phyloP scores from a whole-genome alignment of 2,113 vertebrate species.

The Alethe castanea region DNA sequence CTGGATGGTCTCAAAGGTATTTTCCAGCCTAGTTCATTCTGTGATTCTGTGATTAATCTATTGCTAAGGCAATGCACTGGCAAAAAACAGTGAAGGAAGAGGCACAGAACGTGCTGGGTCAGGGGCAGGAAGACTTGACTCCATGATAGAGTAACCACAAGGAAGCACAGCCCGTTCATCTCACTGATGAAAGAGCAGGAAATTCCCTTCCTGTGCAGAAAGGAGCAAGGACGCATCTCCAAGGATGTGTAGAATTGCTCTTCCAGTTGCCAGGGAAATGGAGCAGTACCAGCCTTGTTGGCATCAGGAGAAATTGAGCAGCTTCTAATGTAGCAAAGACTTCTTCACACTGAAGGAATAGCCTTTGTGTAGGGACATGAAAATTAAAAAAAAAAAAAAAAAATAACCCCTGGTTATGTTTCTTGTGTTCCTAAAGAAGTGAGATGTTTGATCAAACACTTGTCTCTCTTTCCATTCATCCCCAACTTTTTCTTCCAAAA shows the following conservation, averaged over 20 bases:
- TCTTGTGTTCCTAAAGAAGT: neutral
- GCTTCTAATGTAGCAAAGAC: neutral
- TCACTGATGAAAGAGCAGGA: rapidly evolving
- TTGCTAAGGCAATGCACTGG: neutral
- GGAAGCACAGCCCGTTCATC: neutral
- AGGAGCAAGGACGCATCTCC: neutral
- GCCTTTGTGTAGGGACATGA: neutral
- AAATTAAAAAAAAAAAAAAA: neutral
- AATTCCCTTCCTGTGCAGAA: neutral
- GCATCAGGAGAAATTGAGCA: neutral
- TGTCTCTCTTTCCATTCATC: rapidly evolving
- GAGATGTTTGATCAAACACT: rapidly evolving
- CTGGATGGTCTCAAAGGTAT: neutral
- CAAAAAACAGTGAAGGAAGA: neutral
- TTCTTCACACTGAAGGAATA: neutral
- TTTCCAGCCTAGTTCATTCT: neutral
- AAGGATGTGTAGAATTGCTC: neutral
- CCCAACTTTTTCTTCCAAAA: neutral
- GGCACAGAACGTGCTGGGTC: neutral
- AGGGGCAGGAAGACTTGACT: neutral
- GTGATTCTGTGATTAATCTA: neutral
- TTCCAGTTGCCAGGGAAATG: neutral
- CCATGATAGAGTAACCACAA: rapidly evolving
- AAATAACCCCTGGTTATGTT: neutral
- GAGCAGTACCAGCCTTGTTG: neutral